Conservation (phyloP, 2,113 vertebrate species). For the Xiphorhynchus elegans region DNA sequence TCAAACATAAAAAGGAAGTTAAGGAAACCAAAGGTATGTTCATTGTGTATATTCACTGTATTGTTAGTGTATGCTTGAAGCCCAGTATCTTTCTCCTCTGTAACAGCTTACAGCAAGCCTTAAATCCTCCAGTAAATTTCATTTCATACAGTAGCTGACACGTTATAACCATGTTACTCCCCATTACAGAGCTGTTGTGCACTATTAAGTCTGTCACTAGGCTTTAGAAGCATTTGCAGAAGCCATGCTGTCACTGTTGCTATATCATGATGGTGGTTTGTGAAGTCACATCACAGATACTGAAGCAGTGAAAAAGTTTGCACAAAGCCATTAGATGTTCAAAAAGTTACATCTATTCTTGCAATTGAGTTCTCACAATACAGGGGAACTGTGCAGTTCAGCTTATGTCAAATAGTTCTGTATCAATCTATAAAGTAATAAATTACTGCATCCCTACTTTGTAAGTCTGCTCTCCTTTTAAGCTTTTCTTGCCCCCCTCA, state of each 20-base stretch:
- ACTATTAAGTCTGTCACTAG: not conserved
- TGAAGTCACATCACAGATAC: slow-evolving; percentile 1
- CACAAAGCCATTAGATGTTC: not conserved
- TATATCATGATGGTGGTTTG: not conserved
- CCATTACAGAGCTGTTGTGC: not conserved
- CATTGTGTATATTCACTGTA: not conserved
- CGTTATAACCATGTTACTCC: not conserved
- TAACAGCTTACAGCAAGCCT: not conserved
- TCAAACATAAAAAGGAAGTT: not conserved
- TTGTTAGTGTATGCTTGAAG: not conserved
- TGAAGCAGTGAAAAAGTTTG: slow-evolving; percentile 42
- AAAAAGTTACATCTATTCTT: slow-evolving; percentile 28
- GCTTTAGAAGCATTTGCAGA: not conserved
- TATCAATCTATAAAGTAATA: not conserved
- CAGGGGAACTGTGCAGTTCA: not conserved
- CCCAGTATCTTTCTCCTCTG: not conserved
- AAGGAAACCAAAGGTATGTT: not conserved
- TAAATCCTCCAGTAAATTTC: not conserved
- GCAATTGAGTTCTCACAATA: not conserved
- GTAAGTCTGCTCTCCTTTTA: not conserved
- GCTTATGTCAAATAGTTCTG: not conserved
- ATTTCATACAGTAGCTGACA: not conserved
- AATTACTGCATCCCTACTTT: not conserved
- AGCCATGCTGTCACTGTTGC: not conserved
- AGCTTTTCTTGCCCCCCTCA: not conserved